Conservation (phyloP, 2,797 vertebrate species). For the Enteromius fasciolatus region DNA sequence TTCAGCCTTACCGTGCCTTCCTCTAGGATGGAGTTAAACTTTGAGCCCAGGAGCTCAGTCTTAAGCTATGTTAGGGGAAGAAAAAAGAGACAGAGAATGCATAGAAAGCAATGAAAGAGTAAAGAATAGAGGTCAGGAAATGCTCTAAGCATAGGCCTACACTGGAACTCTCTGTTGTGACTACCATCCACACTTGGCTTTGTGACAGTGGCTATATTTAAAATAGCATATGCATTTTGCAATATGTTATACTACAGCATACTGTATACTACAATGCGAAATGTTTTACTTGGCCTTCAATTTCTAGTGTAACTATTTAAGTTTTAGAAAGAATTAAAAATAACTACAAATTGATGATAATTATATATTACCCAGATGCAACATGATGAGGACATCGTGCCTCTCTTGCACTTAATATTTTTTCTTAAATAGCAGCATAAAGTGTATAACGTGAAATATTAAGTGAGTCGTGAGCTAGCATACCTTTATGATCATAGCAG, state of each 20-base stretch:
- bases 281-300: background rate
- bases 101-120: constrained; percentile 82
- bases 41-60: constrained; percentile 89
- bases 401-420: background rate
- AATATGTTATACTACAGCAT: too few species aligned
- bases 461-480: background rate
- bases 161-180: constrained; percentile 44
- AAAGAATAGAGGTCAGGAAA: constrained; percentile 75
- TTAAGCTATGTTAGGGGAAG: constrained; percentile 87
- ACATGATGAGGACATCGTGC: background rate
- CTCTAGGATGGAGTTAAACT: constrained; percentile 89
- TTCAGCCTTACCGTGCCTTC: constrained; percentile 84
- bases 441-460: background rate
- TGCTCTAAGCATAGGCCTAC: constrained; percentile 52
- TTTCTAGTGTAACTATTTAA: background rate
- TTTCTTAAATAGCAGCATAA: background rate
- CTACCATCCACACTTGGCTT: constrained; percentile 38
- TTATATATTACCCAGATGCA: background rate
- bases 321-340: background rate
- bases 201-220: constrained; percentile 48
- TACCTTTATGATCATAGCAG: background rate
- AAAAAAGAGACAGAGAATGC: constrained; percentile 80
- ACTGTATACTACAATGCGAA: background rate
- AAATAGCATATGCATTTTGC: background rate
- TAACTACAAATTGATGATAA: background rate